Conservation (phyloP, 2,113 vertebrate species). For the Gymnogyps californianus region DNA sequence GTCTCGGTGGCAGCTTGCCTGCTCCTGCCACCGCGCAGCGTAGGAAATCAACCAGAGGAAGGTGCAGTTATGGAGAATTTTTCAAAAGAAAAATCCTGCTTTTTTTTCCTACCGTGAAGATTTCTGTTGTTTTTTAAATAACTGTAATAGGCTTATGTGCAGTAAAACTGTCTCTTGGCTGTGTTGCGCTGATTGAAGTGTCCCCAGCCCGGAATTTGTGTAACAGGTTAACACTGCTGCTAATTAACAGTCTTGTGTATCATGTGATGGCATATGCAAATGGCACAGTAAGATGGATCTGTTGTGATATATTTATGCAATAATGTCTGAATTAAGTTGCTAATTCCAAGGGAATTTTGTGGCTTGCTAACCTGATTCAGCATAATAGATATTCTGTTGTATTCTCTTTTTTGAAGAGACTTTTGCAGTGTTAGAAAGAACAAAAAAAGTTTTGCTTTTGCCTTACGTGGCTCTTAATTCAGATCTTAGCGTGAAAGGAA, state of each 20-base stretch:
- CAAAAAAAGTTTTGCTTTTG: neutral
- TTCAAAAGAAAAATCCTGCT: neutral
- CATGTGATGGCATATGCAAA: neutral
- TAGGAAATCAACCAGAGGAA: neutral
- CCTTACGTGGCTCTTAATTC: neutral
- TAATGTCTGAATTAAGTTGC: neutral
- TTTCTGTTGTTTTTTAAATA: neutral
- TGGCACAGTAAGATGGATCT: neutral
- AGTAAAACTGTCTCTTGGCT: neutral
- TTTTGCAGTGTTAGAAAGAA: neutral
- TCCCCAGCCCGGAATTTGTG: neutral
- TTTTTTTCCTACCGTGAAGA: neutral
- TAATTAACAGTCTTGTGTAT: neutral
- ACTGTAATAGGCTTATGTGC: neutral
- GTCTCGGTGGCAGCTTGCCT: constrained; percentile 41
- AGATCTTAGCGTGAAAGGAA: neutral
- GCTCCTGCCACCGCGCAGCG: neutral
- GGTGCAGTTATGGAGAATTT: neutral
- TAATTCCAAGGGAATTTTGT: neutral
- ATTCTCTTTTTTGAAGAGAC: neutral
- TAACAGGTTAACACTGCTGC: neutral
- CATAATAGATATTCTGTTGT: neutral
- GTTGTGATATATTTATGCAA: neutral
- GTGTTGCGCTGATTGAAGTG: neutral
- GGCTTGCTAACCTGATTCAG: neutral